Evolutionary conservation across 2,888 invertebrate species (phyloP), one percentile per base, ranked within the genome.

Genomic region (Argyra leucocephala): DNA sequence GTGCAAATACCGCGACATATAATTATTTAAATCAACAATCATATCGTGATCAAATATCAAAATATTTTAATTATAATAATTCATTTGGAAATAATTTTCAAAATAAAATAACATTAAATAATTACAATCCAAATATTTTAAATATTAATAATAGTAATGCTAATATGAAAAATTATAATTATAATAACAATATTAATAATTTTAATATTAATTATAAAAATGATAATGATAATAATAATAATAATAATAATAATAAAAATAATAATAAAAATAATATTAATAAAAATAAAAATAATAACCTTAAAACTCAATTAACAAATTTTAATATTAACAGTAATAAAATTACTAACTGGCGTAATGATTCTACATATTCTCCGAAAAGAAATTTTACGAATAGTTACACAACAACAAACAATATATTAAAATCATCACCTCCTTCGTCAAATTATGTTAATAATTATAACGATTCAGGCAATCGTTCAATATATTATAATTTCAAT

Each of bases 301-400:
- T 9, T 57, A 58, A 58, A 9, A 21, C 22, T 1, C 10, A 22
- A 2, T 5, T 22, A 6, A 1, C 9, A 21, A 58, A 58, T 58
- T 21, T 5, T 6, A 58, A 58, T 58, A n/a, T n/a, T 57, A 22
- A 22, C 22, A 22, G 1, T 21, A 58, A 58, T 22, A 58, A 74
- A 65, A 75, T 77, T 69, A 75, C 73, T 37, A 80, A 79, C 64
- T 80, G 79, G 80, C 78, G 79, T 5, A 76, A 79, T 67, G 76
- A 79, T 67, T 72, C 76, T 62, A 5, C 48, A 12, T 76, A 72
- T 67, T 72, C 75, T 24, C 72, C 74, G 24, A 74, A 73, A 63
- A 75, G 76, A n/a, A 73, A 72, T 66, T 76, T 65, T 72, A 65
- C 36, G 72, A 64, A 66, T 72, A 18, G 63, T 58, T 48, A 23